phyloP scores from a whole-genome alignment of 2,888 invertebrate species.

The Theodoxus fluviatilis region DNA sequence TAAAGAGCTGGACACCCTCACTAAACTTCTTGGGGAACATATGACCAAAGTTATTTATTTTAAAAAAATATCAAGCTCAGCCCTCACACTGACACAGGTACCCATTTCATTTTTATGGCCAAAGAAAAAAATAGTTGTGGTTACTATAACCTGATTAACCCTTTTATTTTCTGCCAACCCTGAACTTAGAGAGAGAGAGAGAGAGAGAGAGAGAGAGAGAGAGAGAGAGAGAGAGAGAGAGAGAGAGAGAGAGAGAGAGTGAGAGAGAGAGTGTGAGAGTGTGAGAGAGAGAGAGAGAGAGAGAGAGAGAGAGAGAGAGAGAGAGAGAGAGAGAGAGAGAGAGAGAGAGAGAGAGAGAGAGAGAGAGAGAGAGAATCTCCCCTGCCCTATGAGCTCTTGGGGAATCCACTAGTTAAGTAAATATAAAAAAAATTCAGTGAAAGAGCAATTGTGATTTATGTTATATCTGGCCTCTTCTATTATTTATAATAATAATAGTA shows the following conservation, averaged over 20 bases:
- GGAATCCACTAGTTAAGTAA: no score
- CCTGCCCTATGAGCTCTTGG: no score
- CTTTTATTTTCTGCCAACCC: neutral
- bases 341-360: neutral
- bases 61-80: no score
- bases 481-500: no score
- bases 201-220: neutral
- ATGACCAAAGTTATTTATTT: no score
- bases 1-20: no score
- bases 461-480: no score
- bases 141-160: neutral
- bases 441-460: no score
- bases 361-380: neutral
- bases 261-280: neutral
- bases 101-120: no score
- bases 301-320: neutral
- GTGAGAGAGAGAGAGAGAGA: neutral
- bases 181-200: neutral
- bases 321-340: neutral
- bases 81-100: no score
- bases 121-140: neutral
- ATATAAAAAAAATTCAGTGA: no score
- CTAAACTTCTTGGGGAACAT: no score
- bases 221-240: slow-evolving; percentile 19
- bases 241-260: slow-evolving; percentile 24